Base-by-base conservation (phyloP, 92 coral and sea anemone species). In the Bergia sp. region DNA sequence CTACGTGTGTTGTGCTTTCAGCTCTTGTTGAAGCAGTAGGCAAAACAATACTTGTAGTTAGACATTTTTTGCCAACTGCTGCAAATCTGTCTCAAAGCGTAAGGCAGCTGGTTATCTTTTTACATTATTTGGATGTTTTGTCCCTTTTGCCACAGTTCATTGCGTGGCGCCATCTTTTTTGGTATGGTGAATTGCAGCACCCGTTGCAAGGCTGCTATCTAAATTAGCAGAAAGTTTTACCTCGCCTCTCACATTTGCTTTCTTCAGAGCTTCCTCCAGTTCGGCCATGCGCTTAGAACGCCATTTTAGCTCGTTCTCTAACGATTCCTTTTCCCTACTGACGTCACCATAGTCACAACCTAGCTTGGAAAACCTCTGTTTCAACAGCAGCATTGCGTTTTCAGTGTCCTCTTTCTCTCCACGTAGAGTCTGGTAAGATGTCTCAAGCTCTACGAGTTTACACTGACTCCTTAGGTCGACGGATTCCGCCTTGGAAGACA, bases 361-460 rank as follows among this genome's bases (percentile, higher is more conserved):
- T 55, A 90, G 64, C 72, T 90, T 90, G 73, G 88, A 79, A 65
- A 86, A 80, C 66, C 84, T 90, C 69, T 90, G 77, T 53, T 86
- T 85, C 13, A 90, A 73, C 82, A 79, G 77, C 43, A 86, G 49
- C 65, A 90, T 38, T 6, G 73, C 37, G 39, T 86, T 80, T 73
- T 90, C 90, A 16, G 90, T 90, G 40, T 90, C 92, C 23, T 90
- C 92, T 47, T 90, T 88, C 72, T 90, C 92, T 37, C 89, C 85
- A 10, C 71, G 82, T 45, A 90, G 61, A 21, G 86, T 90, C 39
- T 86, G 76, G 40, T 79, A 90, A 57, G 87, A 57, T 40, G 69
- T 73, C 45, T 86, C 80, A 1, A 90, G 81, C 87, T 90, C 87
- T 81, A 81, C 36, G 9, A 81, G 37, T 13, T 81, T 81, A 20